These are phyloP conservation scores for Lepus oiostolus DNA, from an alignment of 2,797 vertebrate genomes.

Conservation along the genomic window DNA sequence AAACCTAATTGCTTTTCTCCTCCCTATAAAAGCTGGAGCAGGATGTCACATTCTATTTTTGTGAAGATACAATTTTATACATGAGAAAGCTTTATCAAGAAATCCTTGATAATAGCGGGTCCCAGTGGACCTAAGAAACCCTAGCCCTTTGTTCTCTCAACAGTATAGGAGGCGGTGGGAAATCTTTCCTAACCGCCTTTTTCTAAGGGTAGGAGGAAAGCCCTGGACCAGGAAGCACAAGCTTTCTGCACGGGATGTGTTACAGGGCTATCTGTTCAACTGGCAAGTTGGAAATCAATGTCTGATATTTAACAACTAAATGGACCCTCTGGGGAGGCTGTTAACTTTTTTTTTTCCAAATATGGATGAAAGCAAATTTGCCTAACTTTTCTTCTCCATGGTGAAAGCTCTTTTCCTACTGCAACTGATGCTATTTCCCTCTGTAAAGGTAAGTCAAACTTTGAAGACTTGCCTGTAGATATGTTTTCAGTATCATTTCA, in stretches of 20 bases:
- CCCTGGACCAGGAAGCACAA: background rate
- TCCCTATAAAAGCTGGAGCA: conserved; percentile 46
- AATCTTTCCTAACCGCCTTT: background rate
- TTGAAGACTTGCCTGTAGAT: background rate
- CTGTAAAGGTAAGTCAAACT: background rate
- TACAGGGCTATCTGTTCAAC: background rate
- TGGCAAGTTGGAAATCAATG: background rate
- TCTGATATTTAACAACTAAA: background rate
- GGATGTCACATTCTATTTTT: conserved; percentile 43
- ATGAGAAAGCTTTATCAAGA: conserved; percentile 22
- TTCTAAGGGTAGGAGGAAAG: background rate
- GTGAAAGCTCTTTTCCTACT: conserved; percentile 39
- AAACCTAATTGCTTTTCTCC: conserved; percentile 67
- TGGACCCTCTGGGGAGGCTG: too few relatives aligned
- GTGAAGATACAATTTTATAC: conserved; percentile 8
- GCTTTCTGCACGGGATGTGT: background rate
- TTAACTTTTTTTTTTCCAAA: conserved; percentile 36
- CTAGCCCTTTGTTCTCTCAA: background rate
- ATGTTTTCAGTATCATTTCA: conserved; percentile 39
- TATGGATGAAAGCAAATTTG: background rate
- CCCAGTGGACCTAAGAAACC: background rate
- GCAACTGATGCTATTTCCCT: background rate
- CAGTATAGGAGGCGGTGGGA: background rate
- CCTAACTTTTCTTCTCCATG: background rate
- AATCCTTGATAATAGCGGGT: conserved; percentile 37